phyloP scores from a whole-genome alignment of 2,797 vertebrate species.

The Bovichtus variegatus region DNA sequence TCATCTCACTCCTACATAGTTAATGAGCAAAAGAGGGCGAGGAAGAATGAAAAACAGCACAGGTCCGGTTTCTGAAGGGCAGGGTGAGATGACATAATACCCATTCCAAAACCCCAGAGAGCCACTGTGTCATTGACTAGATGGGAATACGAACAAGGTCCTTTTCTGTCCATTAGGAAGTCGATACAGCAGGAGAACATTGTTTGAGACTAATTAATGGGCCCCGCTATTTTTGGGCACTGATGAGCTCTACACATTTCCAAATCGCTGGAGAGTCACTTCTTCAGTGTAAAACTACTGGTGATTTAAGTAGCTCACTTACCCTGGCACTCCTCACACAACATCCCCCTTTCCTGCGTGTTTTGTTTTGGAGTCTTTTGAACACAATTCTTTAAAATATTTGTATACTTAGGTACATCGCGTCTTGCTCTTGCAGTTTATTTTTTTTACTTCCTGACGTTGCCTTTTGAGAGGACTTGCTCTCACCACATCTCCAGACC shows the following conservation, averaged over 20 bases:
- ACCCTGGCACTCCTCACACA: constrained; percentile 25
- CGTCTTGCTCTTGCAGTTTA: constrained; percentile 1
- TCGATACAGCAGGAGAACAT: constrained; percentile 85
- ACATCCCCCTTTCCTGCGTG: neutral
- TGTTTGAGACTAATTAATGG: constrained; percentile 88
- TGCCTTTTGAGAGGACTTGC: constrained; percentile 26
- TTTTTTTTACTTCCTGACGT: constrained; percentile 33
- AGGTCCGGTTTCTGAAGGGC: constrained; percentile 83
- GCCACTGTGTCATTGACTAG: constrained; percentile 81
- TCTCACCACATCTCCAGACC: constrained; percentile 16
- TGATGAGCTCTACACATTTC: constrained; percentile 81
- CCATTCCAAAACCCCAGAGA: constrained; percentile 76
- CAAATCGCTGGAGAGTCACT: constrained; percentile 79
- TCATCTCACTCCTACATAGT: constrained; percentile 81
- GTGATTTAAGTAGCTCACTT: constrained; percentile 74
- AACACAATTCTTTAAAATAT: constrained; percentile 20
- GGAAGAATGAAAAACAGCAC: constrained; percentile 66
- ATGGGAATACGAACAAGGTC: constrained; percentile 84
- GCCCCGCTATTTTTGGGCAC: constrained; percentile 75
- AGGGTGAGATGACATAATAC: constrained; percentile 85
- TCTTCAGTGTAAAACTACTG: constrained; percentile 74
- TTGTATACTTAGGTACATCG: neutral
- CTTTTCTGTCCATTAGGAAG: constrained; percentile 87
- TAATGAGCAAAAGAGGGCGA: constrained; percentile 80
- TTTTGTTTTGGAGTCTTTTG: constrained; percentile 17